phyloP scores from a whole-genome alignment of 2,888 invertebrate genomes.

The Pedicia rivosa region DNA sequence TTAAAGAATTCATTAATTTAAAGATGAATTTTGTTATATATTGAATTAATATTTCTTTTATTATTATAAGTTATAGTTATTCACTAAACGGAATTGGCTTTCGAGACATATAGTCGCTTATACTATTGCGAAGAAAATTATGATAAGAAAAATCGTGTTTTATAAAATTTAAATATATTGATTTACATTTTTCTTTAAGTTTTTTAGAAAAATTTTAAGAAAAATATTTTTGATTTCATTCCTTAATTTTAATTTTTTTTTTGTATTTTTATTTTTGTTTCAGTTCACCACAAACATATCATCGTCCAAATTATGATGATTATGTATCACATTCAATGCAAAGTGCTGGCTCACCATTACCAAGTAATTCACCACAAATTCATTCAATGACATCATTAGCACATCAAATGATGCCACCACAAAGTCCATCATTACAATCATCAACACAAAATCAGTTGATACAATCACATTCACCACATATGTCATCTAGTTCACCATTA shows the following conservation, averaged over 20 bases:
- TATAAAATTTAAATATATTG: background rate
- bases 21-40: too few relatives aligned
- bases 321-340: background rate
- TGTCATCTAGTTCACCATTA: constrained; percentile 21
- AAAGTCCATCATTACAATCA: constrained; percentile 3
- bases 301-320: constrained; percentile 3
- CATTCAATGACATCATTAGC: background rate
- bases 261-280: constrained; percentile 1
- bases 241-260: background rate
- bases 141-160: background rate
- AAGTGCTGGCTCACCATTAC: background rate
- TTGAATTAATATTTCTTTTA: too few relatives aligned
- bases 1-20: too few relatives aligned
- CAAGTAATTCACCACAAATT: background rate
- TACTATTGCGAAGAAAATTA: too few relatives aligned
- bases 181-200: background rate
- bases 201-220: background rate
- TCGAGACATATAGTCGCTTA: too few relatives aligned
- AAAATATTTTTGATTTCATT: background rate
- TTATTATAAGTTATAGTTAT: too few relatives aligned
- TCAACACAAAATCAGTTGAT: constrained; percentile 15
- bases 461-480: constrained; percentile 16
- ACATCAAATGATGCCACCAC: constrained; percentile 4
- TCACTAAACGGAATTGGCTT: too few relatives aligned
- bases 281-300: constrained; percentile 4